phyloP scores from a whole-genome alignment of 2,797 vertebrate species.

The Squalus acanthias region DNA sequence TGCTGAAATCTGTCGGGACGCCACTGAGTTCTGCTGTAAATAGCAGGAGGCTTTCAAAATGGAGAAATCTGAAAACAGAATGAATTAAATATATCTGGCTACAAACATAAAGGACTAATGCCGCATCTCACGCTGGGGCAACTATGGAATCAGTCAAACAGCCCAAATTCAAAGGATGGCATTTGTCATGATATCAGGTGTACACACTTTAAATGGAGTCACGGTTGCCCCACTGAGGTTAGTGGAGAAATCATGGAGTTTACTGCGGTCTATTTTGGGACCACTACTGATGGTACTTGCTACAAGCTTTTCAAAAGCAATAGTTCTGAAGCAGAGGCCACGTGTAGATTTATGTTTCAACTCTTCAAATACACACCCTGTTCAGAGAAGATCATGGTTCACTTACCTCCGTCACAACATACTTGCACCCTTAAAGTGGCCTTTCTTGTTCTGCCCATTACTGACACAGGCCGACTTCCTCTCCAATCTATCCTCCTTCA shows the following conservation, averaged over 20 bases:
- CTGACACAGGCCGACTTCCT: neutral
- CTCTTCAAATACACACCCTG: too few species aligned
- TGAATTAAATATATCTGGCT: conserved; percentile 12
- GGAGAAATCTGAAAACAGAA: neutral
- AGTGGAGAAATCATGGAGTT: neutral
- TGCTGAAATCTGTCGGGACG: conserved; percentile 37
- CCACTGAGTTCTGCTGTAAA: conserved; percentile 4
- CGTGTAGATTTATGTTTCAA: neutral
- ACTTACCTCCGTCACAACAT: neutral
- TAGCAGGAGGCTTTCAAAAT: conserved; percentile 25
- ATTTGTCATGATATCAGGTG: conserved; percentile 2
- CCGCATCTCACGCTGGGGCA: neutral
- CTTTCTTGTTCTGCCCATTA: neutral
- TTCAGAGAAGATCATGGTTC: neutral
- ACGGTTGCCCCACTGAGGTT: neutral
- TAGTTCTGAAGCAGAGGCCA: neutral
- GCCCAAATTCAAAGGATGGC: neutral
- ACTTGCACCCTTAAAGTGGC: neutral
- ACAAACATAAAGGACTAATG: neutral
- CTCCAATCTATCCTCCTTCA: neutral
- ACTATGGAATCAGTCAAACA: neutral
- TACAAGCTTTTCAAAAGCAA: neutral
- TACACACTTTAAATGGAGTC: neutral
- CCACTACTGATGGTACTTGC: neutral
- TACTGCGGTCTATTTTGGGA: neutral